Evolutionary conservation across 2,888 invertebrate genomes (phyloP).

Genomic region (Cremastobaeus sp.): DNA sequence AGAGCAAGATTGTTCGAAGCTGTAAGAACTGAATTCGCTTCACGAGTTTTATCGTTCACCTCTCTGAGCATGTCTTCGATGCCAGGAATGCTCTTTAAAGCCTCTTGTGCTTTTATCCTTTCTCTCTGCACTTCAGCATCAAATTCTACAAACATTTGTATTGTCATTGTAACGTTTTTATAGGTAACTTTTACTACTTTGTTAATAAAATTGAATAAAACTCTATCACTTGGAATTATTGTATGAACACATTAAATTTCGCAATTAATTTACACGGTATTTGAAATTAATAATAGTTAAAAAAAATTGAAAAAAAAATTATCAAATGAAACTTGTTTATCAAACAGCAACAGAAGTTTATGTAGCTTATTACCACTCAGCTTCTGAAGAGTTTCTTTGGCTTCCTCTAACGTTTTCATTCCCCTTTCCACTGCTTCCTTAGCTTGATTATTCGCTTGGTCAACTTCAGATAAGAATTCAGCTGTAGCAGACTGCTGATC

Average conservation of each 20-base stretch:
- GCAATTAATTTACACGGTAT: no score
- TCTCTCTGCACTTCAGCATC: constrained; percentile 93
- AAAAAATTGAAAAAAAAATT: no score
- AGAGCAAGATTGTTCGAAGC: constrained; percentile 89
- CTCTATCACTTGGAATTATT: no score
- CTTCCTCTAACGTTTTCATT: constrained; percentile 88
- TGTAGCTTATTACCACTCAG: constrained; percentile 85
- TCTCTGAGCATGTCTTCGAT: constrained; percentile 86
- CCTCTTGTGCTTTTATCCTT: constrained; percentile 87
- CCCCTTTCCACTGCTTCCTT: constrained; percentile 91
- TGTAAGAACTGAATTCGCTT: constrained; percentile 85
- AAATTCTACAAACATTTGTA: constrained; percentile 82
- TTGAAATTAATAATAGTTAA: no score
- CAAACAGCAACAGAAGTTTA: no score
- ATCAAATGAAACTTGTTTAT: not conserved
- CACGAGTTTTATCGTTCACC: constrained; percentile 85
- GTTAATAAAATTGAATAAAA: no score
- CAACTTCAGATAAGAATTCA: constrained; percentile 88
- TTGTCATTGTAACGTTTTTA: not conserved
- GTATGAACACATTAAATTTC: no score
- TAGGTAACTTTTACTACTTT: not conserved
- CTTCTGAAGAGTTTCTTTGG: constrained; percentile 87
- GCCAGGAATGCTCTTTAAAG: constrained; percentile 85
- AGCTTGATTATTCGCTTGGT: constrained; percentile 87
- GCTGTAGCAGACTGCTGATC: constrained; percentile 88